Evolutionary conservation across 2,113 vertebrate species (phyloP), one percentile per base, ranked within the genome.

Genomic region (Castor canadensis): DNA sequence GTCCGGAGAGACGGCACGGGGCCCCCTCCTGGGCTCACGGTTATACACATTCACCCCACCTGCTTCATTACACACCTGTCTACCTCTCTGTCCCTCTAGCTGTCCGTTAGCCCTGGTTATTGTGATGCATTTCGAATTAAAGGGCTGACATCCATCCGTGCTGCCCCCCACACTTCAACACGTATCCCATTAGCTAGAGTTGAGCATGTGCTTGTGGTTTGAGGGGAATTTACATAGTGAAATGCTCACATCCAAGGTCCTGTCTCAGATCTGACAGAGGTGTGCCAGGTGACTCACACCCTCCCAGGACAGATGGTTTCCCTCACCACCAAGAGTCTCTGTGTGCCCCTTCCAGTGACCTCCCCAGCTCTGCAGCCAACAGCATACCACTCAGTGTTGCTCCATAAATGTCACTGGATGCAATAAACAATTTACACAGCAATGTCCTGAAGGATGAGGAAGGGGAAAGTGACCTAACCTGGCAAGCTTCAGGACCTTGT

Each of bases 331-430:
- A 58, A 9, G 35, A 28, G 16, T 19, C 15, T 40, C 20, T 24
- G n/a, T 0, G 0, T 28, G 4, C 0, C 26, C 52, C 52, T 20
- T 49, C 43, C 32, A 1, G 35, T 66, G 12, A 0, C 32, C 17
- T 43, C 60, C 17, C 0, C 0, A 9, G 16, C 9, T 28, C 6
- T 32, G 2, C 13, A 19, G 35, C 43, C 6, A 2, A 47, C 45
- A 1, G 0, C 54, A 22, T 7, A 26, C 52, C 35, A 58, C 54
- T 7, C 16, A 7, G 52, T 2, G 0, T 30, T 26, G 24, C 73
- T 43, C 26, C 35, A 6, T 49, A 49, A 76, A 40, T 6, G 45
- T 20, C 76, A 35, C 32, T 6, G 32, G 66, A 30, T 20, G 1
- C n/a, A 58, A 10, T 1, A 32, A 52, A 67, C 60, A 4, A 6